Evolutionary conservation across 2,113 vertebrate genomes (phyloP), one percentile per base, ranked within the genome.

Genomic region (Scolopax mira): DNA sequence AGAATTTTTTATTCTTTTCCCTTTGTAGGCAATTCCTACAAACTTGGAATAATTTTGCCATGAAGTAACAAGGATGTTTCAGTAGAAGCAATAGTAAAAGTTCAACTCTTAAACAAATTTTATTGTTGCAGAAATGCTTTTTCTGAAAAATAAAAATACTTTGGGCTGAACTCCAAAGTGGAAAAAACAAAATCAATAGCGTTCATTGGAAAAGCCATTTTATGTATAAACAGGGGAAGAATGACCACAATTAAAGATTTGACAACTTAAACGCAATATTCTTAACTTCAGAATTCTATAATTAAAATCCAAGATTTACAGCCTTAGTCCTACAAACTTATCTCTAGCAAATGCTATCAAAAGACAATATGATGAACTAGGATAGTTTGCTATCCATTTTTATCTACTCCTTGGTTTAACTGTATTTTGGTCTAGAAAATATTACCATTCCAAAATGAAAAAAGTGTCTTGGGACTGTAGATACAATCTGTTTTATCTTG

Each of bases 291-390:
- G 42, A 86, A 92, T 92, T 88, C n/a, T 79, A 10, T 88, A 88
- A 91, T 88, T 93, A 92, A 80, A 94, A 64, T 31, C 49, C 19
- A 41, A 54, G 52, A 92, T 78, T 93, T 93, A 91, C 65, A 78
- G 18, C 13, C 7, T 74, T 24, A 48, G 13, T 67, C 35, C 23
- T 78, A 44, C 42, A 91, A 85, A 74, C 5, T 18, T 21, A 51
- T 11, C 39, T 72, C 6, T 35, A 55, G 39, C 25, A 93, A 92
- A 89, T 52, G 10, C 9, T 79, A 62, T 75, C 44, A 80, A 79
- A 95, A 74, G 27, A 61, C 33, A 61, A 41, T 55, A 60, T 9
- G 57, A 65, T 78, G 61, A 93, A 93, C 33, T 54, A 46, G 19
- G 14, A 75, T 46, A 85, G 42, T 85, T 87, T 81, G 33, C 51